Conservation (phyloP, 2,888 invertebrate species). For the Zygogramma bicolorata region DNA sequence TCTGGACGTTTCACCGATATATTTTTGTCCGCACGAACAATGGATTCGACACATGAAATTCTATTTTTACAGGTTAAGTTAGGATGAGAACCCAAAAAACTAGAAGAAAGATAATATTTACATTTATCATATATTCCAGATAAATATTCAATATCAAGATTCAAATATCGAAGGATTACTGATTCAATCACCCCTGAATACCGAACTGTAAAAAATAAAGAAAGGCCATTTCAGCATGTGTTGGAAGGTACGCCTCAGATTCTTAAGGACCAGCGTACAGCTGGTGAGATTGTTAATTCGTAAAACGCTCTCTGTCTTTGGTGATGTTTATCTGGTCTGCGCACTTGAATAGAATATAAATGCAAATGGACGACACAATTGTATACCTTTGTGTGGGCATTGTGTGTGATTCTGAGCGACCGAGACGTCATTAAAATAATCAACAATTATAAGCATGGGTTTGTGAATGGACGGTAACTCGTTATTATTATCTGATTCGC, state of each 20-base stretch:
- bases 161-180: no score
- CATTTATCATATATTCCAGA: no score
- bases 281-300: constrained; percentile 61
- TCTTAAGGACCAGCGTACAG: constrained; percentile 35
- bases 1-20: no score
- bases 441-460: constrained; percentile 64
- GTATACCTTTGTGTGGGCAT: constrained; percentile 65
- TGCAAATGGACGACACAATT: constrained; percentile 67
- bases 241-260: constrained; percentile 24
- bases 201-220: neutral
- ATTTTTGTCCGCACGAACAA: no score
- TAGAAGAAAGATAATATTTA: no score
- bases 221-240: neutral
- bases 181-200: neutral
- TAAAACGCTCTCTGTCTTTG: constrained; percentile 62
- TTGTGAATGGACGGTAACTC: constrained; percentile 56
- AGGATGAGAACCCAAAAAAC: no score
- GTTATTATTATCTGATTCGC: constrained; percentile 61
- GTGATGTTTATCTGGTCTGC: constrained; percentile 64
- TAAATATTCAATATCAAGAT: no score
- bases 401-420: constrained; percentile 62
- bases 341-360: constrained; percentile 66
- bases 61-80: no score
- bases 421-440: constrained; percentile 65
- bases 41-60: no score